Evolutionary conservation across 2,113 vertebrate species (phyloP).

Genomic region (Barbus barbus): DNA sequence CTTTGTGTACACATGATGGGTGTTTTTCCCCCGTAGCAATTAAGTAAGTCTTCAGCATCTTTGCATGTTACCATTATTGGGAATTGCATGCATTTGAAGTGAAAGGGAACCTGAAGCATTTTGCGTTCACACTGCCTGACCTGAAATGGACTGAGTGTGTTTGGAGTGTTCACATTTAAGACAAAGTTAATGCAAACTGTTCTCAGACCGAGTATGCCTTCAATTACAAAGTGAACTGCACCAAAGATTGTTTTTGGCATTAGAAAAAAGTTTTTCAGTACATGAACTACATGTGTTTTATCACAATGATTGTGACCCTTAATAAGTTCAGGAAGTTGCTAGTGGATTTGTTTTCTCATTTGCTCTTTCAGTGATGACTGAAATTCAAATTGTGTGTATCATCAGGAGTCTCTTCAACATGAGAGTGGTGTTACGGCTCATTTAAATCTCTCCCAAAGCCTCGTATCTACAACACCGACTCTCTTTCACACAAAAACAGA

Average conservation of each 20-base stretch:
- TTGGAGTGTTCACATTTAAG: neutral
- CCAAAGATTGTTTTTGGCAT: too few relatives aligned
- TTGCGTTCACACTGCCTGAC: neutral
- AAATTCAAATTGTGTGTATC: slow-evolving; percentile 20
- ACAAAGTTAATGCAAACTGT: too few relatives aligned
- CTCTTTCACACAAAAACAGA: neutral
- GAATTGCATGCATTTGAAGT: neutral
- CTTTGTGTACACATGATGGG: too few relatives aligned
- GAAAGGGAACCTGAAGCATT: neutral
- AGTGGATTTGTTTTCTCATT: neutral
- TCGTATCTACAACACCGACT: slow-evolving; percentile 5
- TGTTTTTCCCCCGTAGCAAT: too few relatives aligned
- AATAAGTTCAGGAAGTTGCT: slow-evolving; percentile 18
- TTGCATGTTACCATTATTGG: neutral
- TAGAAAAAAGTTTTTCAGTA: too few relatives aligned
- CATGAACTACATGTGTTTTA: neutral
- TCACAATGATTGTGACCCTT: neutral
- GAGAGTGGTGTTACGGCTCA: slow-evolving; percentile 7
- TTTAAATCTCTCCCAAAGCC: neutral
- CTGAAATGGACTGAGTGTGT: neutral
- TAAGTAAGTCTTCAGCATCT: neutral
- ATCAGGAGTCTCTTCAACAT: slow-evolving; percentile 44
- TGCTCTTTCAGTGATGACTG: slow-evolving; percentile 6
- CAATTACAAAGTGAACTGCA: too few relatives aligned
- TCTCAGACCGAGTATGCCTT: neutral